Percentiles rank a stretch among this genome's conserved stretches.
These are phyloP conservation scores for Rotaria macrura DNA, from an alignment of 2,888 invertebrate species.

Conservation along the genomic window DNA sequence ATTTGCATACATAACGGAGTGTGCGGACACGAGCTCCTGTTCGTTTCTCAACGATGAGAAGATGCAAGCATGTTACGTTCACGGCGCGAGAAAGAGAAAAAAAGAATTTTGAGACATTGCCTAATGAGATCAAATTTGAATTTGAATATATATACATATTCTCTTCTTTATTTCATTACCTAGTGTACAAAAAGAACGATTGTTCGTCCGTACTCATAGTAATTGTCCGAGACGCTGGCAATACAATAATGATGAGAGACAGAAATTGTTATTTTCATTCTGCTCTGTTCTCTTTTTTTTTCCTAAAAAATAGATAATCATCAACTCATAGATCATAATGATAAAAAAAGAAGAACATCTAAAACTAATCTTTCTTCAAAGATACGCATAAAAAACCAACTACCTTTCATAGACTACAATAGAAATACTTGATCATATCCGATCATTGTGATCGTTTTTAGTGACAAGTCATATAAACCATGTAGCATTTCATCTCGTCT, in stretches of 20 bases:
- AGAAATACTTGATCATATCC: background rate
- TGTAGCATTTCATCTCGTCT: background rate
- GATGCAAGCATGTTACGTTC: background rate
- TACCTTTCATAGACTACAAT: background rate
- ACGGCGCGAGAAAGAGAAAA: background rate
- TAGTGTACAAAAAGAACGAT: background rate
- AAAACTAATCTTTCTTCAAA: too few species aligned
- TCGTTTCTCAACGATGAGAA: background rate
- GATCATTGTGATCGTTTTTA: background rate
- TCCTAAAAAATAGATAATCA: too few species aligned
- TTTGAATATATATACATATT: conserved; percentile 1
- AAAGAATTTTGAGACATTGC: background rate
- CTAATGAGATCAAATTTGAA: conserved; percentile 19
- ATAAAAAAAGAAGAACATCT: too few species aligned
- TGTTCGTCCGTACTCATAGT: background rate
- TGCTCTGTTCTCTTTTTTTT: background rate
- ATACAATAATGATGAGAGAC: background rate
- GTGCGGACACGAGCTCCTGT: conserved; percentile 5
- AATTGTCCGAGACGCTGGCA: background rate
- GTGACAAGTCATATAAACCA: background rate
- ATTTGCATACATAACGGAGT: conserved; percentile 17
- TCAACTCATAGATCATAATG: too few species aligned
- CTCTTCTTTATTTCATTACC: conserved; percentile 1
- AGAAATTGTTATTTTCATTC: too few species aligned
- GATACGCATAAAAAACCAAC: background rate